Evolutionary conservation across 2,888 invertebrate species (phyloP).

Genomic region (Synergus japonicus): DNA sequence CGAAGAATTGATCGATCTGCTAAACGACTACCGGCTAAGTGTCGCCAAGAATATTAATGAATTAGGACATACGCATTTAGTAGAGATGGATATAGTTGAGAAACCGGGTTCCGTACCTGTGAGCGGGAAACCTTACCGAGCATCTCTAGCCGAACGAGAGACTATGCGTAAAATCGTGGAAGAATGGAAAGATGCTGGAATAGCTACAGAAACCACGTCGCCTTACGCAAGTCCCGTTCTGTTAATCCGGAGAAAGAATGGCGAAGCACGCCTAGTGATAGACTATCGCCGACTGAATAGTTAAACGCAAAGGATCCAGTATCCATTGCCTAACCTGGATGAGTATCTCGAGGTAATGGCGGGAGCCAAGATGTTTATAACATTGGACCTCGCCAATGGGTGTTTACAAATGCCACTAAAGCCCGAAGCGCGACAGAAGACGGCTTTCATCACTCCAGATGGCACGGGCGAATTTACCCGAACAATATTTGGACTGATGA

Average conservation of each 20-base stretch:
- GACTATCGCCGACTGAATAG: constrained; percentile 54
- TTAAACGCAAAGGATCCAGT: constrained; percentile 45
- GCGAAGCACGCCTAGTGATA: constrained; percentile 53
- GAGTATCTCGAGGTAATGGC: constrained; percentile 44
- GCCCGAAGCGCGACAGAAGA: constrained; percentile 43
- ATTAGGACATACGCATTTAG: constrained; percentile 31
- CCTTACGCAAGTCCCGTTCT: constrained; percentile 11
- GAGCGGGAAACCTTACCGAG: constrained; percentile 45
- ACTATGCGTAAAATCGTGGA: constrained; percentile 48
- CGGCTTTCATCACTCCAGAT: too few species aligned
- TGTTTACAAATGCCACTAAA: constrained; percentile 45
- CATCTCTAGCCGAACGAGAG: constrained; percentile 45
- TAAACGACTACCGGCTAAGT: constrained; percentile 1
- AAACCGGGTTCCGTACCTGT: constrained; percentile 38
- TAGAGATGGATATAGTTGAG: constrained; percentile 48
- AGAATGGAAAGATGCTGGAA: constrained; percentile 50
- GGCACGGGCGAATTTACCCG: too few species aligned
- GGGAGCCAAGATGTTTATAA: constrained; percentile 17
- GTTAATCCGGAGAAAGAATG: constrained; percentile 49
- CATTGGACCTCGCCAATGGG: not conserved
- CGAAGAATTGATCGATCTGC: not conserved
- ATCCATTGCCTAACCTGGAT: constrained; percentile 50
- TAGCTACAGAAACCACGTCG: constrained; percentile 49
- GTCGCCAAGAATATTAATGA: constrained; percentile 34
- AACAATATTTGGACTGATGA: constrained; percentile 51